Percentiles rank a stretch among this genome's conserved stretches.
Evolutionary conservation across 2,888 invertebrate species (phyloP).

Genomic region (Philonicus albiceps): DNA sequence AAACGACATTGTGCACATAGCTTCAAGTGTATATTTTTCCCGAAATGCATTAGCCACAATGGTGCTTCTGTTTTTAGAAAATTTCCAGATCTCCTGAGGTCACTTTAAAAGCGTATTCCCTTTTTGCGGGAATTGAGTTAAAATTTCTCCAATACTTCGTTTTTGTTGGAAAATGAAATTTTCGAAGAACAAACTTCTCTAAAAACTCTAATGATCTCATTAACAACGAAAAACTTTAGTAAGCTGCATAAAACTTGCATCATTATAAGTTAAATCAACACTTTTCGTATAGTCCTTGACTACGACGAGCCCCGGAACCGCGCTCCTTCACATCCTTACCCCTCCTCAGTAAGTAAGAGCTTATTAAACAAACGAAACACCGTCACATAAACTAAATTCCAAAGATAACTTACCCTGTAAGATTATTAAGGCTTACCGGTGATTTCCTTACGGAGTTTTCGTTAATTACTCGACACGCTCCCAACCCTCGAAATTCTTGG

Average conservation of each 20-base stretch:
- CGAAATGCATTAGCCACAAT: background rate
- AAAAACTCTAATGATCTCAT: constrained; percentile 43
- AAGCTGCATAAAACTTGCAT: constrained; percentile 43
- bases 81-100: background rate
- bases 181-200: background rate
- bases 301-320: background rate
- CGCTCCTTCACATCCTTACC: background rate
- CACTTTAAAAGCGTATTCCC: background rate
- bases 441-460: constrained; percentile 7
- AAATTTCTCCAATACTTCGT: background rate
- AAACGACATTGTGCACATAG: background rate
- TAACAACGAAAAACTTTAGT: constrained; percentile 27
- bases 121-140: background rate
- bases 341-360: background rate
- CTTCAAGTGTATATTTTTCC: background rate
- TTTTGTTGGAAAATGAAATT: background rate
- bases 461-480: constrained; percentile 18
- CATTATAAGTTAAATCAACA: constrained; percentile 41
- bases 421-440: background rate
- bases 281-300: background rate
- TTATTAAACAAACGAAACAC: background rate
- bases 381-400: background rate
- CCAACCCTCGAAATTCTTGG: background rate
- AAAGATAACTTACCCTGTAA: background rate
- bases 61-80: background rate